Evolutionary conservation across 2,888 invertebrate genomes (phyloP), one percentile per base, ranked within the genome.

Genomic region (Sarcophaga caerulescens): DNA sequence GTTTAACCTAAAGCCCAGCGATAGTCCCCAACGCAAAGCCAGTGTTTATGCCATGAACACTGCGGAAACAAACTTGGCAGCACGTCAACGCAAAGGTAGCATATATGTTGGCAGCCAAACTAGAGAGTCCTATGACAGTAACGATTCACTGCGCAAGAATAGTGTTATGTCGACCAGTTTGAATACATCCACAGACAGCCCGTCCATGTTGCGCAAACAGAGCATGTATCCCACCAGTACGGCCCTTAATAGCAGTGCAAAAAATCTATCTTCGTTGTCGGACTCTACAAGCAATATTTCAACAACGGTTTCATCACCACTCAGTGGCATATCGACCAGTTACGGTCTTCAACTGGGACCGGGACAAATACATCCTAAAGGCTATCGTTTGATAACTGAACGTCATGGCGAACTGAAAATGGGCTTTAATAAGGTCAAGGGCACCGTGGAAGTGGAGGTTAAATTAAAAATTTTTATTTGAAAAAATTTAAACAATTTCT

Each of bases 371-470:
- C 96, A 96, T 92, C 97, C 97, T 74, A 95, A 96, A 89, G 96
- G 96, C 89, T 96, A 96, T 90, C 95, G 95, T 89, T 94, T 96
- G 89, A 95, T 94, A 89, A 95, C 95, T 90, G 95, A 95, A 82
- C 95, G 95, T 89, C 94, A 95, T 85, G 97, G 98, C 5, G 97
- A 98, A 93, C 95, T 98, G 89, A 97, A 97, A 92, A 94, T 98
- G 92, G 97, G 97, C 85, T 95, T 98, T 90, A 95, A 97, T 90
- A 96, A 98, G 94, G 96, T 97, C 91, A 98, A 98, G 94, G 98
- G 98, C 89, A 97, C 97, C 90, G 95, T 98, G 85, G 98, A 98
- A 93, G 96, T 98, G 35, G 98, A 98, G 94, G 95, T 95, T 10
- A 35, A 35, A 35, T 1, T 35, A 35, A 35, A 35, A 35, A 35